Conservation (phyloP, 1,140 invertebrate species). For the Drosophila lowei region DNA sequence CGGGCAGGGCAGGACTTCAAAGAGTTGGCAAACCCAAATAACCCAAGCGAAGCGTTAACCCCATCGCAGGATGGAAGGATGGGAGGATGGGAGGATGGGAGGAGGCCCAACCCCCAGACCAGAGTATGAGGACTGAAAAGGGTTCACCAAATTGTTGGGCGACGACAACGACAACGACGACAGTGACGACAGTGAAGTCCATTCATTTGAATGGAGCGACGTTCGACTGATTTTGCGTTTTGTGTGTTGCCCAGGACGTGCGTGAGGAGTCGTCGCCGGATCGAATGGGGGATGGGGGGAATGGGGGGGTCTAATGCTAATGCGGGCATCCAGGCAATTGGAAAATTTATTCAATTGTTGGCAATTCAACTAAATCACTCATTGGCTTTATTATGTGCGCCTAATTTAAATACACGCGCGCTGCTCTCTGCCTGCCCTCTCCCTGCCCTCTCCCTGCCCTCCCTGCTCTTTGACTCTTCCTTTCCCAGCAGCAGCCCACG, state of each 20-base stretch:
- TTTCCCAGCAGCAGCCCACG: conserved; percentile 19
- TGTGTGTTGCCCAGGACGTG: conserved; percentile 31
- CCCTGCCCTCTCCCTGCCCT: conserved; percentile 9
- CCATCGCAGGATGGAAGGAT: conserved; percentile 8
- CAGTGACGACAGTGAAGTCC: conserved; percentile 38
- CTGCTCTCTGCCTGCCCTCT: conserved; percentile 14
- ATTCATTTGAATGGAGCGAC: conserved; percentile 68
- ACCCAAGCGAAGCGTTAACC: conserved; percentile 18
- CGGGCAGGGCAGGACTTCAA: conserved; percentile 32
- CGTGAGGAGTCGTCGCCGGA: conserved; percentile 23
- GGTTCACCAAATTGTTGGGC: conserved; percentile 70
- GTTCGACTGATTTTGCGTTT: conserved; percentile 71
- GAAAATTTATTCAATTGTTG: conserved; percentile 82
- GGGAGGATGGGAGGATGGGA: no score
- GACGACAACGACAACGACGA: conserved; percentile 47
- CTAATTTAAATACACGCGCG: conserved; percentile 73
- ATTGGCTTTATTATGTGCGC: conserved; percentile 78
- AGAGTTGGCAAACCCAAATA: conserved; percentile 54
- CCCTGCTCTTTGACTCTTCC: conserved; percentile 9
- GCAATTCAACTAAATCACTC: conserved; percentile 82
- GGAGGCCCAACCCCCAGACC: no score
- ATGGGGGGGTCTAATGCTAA: conserved; percentile 58
- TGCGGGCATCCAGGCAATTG: conserved; percentile 76
- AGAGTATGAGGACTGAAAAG: conserved; percentile 40
- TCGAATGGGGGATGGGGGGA: conserved; percentile 2